Evolutionary conservation across 2,113 vertebrate genomes (phyloP), one percentile per base, ranked within the genome.

Genomic region (Lycocorax pyrrhopterus): DNA sequence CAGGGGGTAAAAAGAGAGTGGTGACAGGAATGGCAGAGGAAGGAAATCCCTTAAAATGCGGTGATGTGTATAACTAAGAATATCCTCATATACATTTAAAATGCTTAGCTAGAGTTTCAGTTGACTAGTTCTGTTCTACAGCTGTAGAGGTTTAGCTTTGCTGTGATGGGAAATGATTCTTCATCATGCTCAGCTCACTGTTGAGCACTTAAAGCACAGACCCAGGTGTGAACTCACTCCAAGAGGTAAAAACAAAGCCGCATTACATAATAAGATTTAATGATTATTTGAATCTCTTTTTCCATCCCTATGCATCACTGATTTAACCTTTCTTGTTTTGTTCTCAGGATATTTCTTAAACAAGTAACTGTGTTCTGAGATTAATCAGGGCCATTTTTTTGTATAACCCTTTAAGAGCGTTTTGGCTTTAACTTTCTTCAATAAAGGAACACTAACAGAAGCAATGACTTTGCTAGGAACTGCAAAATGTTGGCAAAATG

Each of bases 281-380:
- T 93, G 92, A 92, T 93, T 92, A 96, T 94, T 95, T 93, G 95
- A 92, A 96, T 96, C 96, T 76, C 80, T 93, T 95, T 92, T 94
- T 95, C 95, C 81, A 58, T 86, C 83, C 81, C 84, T 60, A 51
- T 81, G 51, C 29, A 86, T 93, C 87, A 91, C 51, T 94, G 89
- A 96, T 90, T 94, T 95, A 94, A 91, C 79, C 82, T 87, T 80
- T 78, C 59, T 90, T 87, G 60, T 64, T 93, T 93, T 90, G 44
- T 93, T 96, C 87, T 94, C 9, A 13, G 76, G 68, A 63, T 82
- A 83, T 74, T 79, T 35, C 87, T 96, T 85, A 75, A 93, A 91
- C 25, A 75, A 89, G 59, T 66, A 78, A 58, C 56, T 3, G 7
- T 52, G 20, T 73, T 94, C 66, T 56, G 44, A 96, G 94, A 84